Percentiles rank a stretch among this genome's conserved stretches.
phyloP scores from a whole-genome alignment of 2,797 vertebrate genomes.

The Rhabdomys pumilio region DNA sequence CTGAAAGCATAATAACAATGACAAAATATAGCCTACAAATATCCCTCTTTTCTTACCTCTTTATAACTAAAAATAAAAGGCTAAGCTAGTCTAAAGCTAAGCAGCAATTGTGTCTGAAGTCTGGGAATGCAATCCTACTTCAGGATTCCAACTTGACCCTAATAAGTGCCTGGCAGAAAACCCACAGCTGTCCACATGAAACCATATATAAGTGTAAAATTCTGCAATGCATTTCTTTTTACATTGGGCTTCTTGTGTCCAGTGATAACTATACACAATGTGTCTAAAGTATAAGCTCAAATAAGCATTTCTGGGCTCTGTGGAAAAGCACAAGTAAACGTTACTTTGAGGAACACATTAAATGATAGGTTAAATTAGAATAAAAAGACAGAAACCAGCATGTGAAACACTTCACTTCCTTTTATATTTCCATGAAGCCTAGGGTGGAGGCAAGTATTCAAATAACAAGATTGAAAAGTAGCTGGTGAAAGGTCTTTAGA shows the following conservation, averaged over 20 bases:
- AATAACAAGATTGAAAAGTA: slow-evolving; percentile 74
- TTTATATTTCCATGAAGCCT: slow-evolving; percentile 72
- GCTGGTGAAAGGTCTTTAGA: slow-evolving; percentile 77
- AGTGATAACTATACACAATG: neutral
- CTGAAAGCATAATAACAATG: slow-evolving; percentile 2
- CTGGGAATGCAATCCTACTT: neutral
- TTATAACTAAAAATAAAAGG: slow-evolving; percentile 39
- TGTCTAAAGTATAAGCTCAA: slow-evolving; percentile 42
- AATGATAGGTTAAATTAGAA: slow-evolving; percentile 79
- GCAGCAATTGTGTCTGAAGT: neutral
- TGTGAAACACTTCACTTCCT: slow-evolving; percentile 75
- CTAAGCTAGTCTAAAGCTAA: neutral
- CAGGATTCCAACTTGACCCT: neutral
- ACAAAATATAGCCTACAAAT: slow-evolving; percentile 23
- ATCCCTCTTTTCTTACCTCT: neutral
- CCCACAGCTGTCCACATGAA: neutral
- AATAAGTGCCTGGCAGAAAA: neutral
- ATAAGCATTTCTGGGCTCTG: slow-evolving; percentile 21
- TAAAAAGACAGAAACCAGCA: slow-evolving; percentile 79
- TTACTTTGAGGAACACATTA: slow-evolving; percentile 59
- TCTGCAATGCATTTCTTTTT: slow-evolving; percentile 27
- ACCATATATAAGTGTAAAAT: neutral
- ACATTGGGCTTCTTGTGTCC: neutral
- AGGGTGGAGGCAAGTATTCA: slow-evolving; percentile 71
- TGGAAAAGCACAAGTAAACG: slow-evolving; percentile 46